Evolutionary conservation across 92 coral and sea anemone genomes (phyloP).

Genomic region (Epizoanthus illoricatus): DNA sequence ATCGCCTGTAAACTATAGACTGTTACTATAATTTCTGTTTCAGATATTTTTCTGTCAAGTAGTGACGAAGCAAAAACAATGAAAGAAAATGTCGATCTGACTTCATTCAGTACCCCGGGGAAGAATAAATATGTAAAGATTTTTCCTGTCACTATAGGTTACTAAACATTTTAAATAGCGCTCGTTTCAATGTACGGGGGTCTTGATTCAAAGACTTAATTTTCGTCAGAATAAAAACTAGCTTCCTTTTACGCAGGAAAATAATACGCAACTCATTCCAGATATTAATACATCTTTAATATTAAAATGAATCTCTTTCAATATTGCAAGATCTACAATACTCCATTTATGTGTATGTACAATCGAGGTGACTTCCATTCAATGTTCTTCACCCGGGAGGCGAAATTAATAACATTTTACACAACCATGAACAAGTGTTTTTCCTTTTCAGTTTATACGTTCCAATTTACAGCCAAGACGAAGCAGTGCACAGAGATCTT

Average conservation of each 20-base stretch:
- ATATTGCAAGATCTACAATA: slow-evolving; percentile 30
- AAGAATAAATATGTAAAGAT: no score
- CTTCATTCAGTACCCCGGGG: no score
- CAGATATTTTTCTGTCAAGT: no score
- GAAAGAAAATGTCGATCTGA: no score
- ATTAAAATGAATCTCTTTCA: slow-evolving; percentile 34
- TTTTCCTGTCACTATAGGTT: no score
- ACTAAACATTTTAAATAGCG: no score
- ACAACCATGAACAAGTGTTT: background rate
- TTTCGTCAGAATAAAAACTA: background rate
- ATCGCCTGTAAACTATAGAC: background rate
- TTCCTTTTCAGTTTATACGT: background rate
- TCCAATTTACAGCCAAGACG: slow-evolving; percentile 17
- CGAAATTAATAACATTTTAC: slow-evolving; percentile 5
- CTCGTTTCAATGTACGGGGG: no score
- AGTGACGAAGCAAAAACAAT: no score
- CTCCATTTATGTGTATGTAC: slow-evolving; percentile 26
- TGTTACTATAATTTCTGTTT: background rate
- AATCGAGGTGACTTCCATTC: slow-evolving; percentile 6
- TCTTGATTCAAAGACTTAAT: background rate
- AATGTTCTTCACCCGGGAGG: background rate
- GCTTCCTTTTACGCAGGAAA: background rate
- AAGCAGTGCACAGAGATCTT: background rate
- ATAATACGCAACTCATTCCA: background rate
- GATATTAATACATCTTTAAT: slow-evolving; percentile 22